Evolutionary conservation across 2,888 invertebrate genomes (phyloP).

Genomic region (Eumacrocentrus americanus): DNA sequence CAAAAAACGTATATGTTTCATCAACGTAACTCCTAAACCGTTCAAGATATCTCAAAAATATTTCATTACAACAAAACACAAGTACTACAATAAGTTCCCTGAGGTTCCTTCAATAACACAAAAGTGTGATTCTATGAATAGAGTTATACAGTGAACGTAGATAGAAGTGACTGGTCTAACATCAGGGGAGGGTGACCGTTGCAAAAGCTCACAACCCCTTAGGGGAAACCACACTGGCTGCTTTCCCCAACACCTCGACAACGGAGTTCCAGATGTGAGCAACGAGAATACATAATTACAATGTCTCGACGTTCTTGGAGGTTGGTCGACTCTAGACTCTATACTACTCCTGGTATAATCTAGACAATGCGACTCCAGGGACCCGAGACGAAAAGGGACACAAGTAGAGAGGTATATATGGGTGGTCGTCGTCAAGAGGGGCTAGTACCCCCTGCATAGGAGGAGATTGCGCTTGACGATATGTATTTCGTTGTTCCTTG

Average conservation of each 20-base stretch:
- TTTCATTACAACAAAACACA: too few relatives aligned
- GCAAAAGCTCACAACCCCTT: constrained; percentile 21
- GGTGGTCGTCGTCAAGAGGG: constrained; percentile 15
- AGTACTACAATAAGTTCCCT: too few relatives aligned
- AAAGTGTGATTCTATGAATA: too few relatives aligned
- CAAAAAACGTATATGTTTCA: too few relatives aligned
- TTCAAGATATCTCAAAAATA: too few relatives aligned
- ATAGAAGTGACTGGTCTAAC: constrained; percentile 4
- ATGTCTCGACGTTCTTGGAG: constrained; percentile 46
- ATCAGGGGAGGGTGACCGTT: constrained; percentile 27
- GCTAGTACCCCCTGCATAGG: constrained; percentile 19
- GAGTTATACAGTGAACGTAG: too few relatives aligned
- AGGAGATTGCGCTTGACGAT: constrained; percentile 40
- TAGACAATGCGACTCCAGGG: constrained; percentile 50
- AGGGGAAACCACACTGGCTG: constrained; percentile 18
- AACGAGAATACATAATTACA: constrained; percentile 55
- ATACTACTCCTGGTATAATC: constrained; percentile 46
- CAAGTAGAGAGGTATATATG: constrained; percentile 15
- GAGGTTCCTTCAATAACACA: too few relatives aligned
- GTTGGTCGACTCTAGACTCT: constrained; percentile 43
- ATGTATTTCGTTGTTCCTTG: constrained; percentile 29
- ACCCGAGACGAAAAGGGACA: constrained; percentile 28
- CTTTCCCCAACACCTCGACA: constrained; percentile 22
- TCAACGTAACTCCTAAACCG: too few relatives aligned
- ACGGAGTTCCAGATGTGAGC: constrained; percentile 51